These are phyloP conservation scores for Harpia harpyja DNA, from an alignment of 2,797 vertebrate species.

Conservation along the genomic window DNA sequence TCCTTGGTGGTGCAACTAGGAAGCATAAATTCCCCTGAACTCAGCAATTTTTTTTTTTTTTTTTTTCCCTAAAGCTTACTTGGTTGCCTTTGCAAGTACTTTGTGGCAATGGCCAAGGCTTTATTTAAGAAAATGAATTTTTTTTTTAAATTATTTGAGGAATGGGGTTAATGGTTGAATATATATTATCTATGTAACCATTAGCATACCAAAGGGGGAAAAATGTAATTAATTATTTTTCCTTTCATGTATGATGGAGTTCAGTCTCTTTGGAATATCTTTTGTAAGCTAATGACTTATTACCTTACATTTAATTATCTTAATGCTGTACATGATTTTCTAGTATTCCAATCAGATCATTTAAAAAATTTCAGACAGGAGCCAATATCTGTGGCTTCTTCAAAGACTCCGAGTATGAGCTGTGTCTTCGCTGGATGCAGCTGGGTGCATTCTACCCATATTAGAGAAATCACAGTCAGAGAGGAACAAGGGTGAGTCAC, in stretches of 20 bases:
- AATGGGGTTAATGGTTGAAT: too few relatives aligned
- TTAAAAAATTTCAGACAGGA: slow-evolving; percentile 80
- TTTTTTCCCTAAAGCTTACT: not conserved
- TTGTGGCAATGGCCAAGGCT: not conserved
- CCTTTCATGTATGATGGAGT: slow-evolving; percentile 91
- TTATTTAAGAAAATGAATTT: not conserved
- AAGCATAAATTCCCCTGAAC: not conserved
- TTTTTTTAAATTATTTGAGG: not conserved
- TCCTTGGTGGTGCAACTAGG: not conserved
- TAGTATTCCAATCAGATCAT: not conserved
- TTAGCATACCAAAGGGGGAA: not conserved
- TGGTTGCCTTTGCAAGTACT: not conserved
- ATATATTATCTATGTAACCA: not conserved
- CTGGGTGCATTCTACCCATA: slow-evolving; percentile 91
- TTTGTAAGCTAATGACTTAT: slow-evolving; percentile 82
- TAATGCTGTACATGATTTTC: not conserved
- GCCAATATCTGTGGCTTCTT: slow-evolving; percentile 94
- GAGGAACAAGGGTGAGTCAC: slow-evolving; percentile 73
- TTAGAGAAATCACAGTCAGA: slow-evolving; percentile 86
- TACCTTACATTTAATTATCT: not conserved
- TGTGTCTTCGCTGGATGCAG: slow-evolving; percentile 90
- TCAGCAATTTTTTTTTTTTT: not conserved
- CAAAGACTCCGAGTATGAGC: slow-evolving; percentile 74
- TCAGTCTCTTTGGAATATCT: slow-evolving; percentile 92
- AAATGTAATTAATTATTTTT: slow-evolving; percentile 1